Conservation (phyloP, 2,888 invertebrate genomes). For the Mamestra brassicae region DNA sequence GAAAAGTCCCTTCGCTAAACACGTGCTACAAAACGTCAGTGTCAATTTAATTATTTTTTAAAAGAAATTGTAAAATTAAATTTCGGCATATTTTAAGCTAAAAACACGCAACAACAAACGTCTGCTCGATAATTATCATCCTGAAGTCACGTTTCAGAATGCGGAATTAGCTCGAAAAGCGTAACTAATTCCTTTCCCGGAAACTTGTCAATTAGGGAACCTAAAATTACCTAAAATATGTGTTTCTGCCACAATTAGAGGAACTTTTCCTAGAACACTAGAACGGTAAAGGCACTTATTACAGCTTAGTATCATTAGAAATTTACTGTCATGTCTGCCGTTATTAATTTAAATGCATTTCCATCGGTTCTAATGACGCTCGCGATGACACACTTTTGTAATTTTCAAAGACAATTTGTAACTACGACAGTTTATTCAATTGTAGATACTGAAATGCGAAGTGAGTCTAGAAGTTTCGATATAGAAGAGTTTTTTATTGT, state of each 20-base stretch:
- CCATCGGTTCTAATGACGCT: constrained; percentile 72
- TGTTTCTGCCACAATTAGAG: constrained; percentile 5
- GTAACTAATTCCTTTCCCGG: constrained; percentile 21
- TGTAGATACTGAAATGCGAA: constrained; percentile 20
- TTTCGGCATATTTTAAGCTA: neutral
- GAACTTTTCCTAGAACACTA: constrained; percentile 37
- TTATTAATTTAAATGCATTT: constrained; percentile 81
- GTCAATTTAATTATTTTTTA: neutral
- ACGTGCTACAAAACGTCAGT: neutral
- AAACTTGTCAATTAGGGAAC: constrained; percentile 29
- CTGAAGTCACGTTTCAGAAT: neutral
- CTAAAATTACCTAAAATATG: constrained; percentile 32
- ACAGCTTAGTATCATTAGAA: constrained; percentile 72
- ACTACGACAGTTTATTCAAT: constrained; percentile 48
- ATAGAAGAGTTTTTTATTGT: no score
- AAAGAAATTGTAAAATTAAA: neutral
- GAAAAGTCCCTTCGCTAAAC: neutral
- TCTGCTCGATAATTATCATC: neutral
- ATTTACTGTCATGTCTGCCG: constrained; percentile 67
- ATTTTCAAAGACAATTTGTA: constrained; percentile 51
- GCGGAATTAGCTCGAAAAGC: constrained; percentile 12
- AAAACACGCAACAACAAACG: neutral
- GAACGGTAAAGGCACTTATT: constrained; percentile 31
- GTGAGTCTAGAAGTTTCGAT: neutral
- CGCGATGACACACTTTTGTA: constrained; percentile 63